Conservation (phyloP, 2,113 vertebrate genomes). For the Oncorhynchus masou region DNA sequence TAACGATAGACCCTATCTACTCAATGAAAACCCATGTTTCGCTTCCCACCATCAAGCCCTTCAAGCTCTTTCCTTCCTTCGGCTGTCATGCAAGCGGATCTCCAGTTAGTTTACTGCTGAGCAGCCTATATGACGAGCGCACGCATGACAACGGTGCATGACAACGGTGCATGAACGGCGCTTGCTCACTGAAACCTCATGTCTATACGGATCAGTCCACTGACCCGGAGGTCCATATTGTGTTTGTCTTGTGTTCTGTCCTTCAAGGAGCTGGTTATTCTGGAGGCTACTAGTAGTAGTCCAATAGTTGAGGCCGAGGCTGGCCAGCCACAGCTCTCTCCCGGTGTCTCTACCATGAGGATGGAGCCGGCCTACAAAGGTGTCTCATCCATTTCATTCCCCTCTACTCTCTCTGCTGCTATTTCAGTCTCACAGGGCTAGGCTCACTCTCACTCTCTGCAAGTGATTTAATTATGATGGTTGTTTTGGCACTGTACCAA, state of each 20-base stretch:
- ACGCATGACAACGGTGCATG: not conserved
- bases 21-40: not conserved
- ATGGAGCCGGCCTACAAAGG: conserved; percentile 82
- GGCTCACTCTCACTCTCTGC: not conserved
- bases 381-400: conserved; percentile 57
- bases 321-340: conserved; percentile 85
- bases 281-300: not conserved
- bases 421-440: not conserved
- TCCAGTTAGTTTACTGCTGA: too few relatives aligned
- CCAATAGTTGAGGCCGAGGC: conserved; percentile 33
- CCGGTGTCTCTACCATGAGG: conserved; percentile 84
- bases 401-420: not conserved
- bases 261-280: conserved; percentile 66
- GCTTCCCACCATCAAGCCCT: conserved; percentile 34
- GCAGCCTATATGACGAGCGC: too few relatives aligned
- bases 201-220: not conserved
- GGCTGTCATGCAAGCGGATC: too few relatives aligned
- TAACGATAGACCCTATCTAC: too few relatives aligned
- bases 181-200: too few relatives aligned
- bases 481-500: too few relatives aligned
- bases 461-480: not conserved
- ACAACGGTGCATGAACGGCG: not conserved
- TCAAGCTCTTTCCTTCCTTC: not conserved
- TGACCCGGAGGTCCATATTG: conserved; percentile 29
- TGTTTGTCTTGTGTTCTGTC: conserved; percentile 32